Base-by-base conservation (phyloP, 2,797 vertebrate species). In the Pseudopleuronectes americanus region DNA sequence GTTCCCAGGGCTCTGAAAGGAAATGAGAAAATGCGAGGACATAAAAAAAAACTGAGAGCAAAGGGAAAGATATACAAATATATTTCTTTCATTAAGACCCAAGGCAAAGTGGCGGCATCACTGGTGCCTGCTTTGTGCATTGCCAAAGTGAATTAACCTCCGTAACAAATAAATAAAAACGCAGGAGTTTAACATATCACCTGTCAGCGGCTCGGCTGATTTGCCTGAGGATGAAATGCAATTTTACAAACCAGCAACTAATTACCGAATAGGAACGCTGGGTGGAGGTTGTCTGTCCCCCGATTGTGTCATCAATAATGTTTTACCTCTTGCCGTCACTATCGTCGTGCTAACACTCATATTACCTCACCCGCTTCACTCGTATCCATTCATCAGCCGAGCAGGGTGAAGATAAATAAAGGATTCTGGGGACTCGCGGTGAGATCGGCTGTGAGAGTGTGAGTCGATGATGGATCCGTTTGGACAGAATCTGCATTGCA, bases 291-390 rank as follows among this genome's bases (percentile, higher is more conserved):
- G 71, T 65, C 60, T 16, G 3, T 57, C 71, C 59, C 59, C 68
- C 89, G 89, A 93, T 84, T 87, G 81, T 91, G 87, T 89, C 89
- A 92, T 93, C 87, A 90, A 91, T 93, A 92, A 91, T 57, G 61
- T 75, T 90, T 89, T 84, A 82, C 78, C 81, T 68, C 67, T 26
- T 28, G 45, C 68, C 21, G 56, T 82, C 77, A 87, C 90, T 88
- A 88, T 93, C 75, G 73, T 78, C 16, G 28, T 31, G 12, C 36
- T 36, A 12, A 90, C 77, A 75, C 61, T 60, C 66, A 88, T 90
- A 91, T 91, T 92, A 92, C 93, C 92, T 84, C 56, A 86, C 82
- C 76, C 64, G 41, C 56, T 8, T 75, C 9, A n/a, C 72, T 89
- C 56, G 52, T 59, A 52, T 87, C 62, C 77, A 90, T 92, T 91